Evolutionary conservation across 2,888 invertebrate genomes (phyloP).

Genomic region (Pandemis cinnamomeana): DNA sequence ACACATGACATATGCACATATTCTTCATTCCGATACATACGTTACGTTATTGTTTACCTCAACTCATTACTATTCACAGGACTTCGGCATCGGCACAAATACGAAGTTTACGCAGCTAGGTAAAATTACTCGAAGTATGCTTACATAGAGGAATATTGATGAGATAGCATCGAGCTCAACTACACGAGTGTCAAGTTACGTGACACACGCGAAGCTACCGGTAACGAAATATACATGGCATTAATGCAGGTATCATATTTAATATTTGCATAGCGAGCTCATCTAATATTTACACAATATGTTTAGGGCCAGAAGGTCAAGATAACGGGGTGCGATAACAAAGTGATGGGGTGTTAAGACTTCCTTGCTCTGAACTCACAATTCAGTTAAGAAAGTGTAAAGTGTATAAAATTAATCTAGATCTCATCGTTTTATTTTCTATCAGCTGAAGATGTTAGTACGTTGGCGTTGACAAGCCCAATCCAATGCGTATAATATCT

Average conservation of each 20-base stretch:
- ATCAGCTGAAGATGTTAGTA: too few species aligned
- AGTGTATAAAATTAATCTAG: neutral
- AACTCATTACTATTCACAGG: slow-evolving; percentile 29
- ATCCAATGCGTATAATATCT: too few species aligned
- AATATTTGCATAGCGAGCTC: slow-evolving; percentile 36
- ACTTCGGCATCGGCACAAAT: slow-evolving; percentile 6
- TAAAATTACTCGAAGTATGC: slow-evolving; percentile 35
- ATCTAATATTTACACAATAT: slow-evolving; percentile 49
- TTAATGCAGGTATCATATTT: slow-evolving; percentile 20
- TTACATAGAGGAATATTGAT: slow-evolving; percentile 36
- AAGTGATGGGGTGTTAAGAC: neutral
- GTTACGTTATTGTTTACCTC: slow-evolving; percentile 16
- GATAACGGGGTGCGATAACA: slow-evolving; percentile 38
- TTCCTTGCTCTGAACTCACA: neutral
- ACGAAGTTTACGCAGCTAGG: slow-evolving; percentile 34
- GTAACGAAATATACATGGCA: slow-evolving; percentile 11
- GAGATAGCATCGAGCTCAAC: slow-evolving; percentile 34
- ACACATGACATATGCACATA: neutral
- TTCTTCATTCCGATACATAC: slow-evolving; percentile 3
- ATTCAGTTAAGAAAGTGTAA: neutral
- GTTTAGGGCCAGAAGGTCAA: slow-evolving; percentile 43
- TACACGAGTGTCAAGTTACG: slow-evolving; percentile 30
- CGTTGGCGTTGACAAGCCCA: too few species aligned
- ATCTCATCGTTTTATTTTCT: too few species aligned
- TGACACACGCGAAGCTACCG: slow-evolving; percentile 25